Percentiles rank a stretch among this genome's conserved stretches.
Conservation (phyloP, 2,888 invertebrate species). For the Diabrotica balteata region DNA sequence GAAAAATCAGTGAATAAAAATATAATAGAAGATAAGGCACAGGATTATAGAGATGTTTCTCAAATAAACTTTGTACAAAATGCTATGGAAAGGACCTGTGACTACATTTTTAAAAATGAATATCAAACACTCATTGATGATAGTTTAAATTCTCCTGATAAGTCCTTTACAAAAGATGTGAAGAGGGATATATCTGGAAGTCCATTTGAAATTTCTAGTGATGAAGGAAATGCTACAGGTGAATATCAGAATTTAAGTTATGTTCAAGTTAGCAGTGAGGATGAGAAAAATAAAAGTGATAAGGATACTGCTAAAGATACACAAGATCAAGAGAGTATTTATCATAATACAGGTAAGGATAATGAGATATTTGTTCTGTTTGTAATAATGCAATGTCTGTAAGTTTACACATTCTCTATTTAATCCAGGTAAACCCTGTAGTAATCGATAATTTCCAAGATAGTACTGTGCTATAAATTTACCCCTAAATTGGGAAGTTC, state of each 20-base stretch:
- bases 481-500: too few species aligned
- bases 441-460: too few species aligned
- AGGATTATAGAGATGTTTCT: neutral
- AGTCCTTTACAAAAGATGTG: neutral
- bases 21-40: neutral
- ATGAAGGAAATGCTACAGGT: constrained; percentile 4
- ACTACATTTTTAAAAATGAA: neutral
- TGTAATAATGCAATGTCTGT: too few species aligned
- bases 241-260: neutral
- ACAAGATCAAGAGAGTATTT: too few species aligned
- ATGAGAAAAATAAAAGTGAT: neutral
- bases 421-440: too few species aligned
- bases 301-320: too few species aligned
- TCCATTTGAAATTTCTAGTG: constrained; percentile 18
- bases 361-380: too few species aligned
- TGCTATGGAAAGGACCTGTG: neutral
- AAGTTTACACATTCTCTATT: too few species aligned
- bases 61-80: constrained; percentile 1
- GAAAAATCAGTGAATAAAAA: neutral
- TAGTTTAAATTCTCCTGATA: neutral
- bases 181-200: constrained; percentile 7
- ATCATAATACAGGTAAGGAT: too few species aligned
- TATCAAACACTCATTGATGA: neutral
- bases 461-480: too few species aligned
- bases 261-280: neutral